Evolutionary conservation across 2,113 vertebrate species (phyloP).

Genomic region (Oxyruncus cristatus): DNA sequence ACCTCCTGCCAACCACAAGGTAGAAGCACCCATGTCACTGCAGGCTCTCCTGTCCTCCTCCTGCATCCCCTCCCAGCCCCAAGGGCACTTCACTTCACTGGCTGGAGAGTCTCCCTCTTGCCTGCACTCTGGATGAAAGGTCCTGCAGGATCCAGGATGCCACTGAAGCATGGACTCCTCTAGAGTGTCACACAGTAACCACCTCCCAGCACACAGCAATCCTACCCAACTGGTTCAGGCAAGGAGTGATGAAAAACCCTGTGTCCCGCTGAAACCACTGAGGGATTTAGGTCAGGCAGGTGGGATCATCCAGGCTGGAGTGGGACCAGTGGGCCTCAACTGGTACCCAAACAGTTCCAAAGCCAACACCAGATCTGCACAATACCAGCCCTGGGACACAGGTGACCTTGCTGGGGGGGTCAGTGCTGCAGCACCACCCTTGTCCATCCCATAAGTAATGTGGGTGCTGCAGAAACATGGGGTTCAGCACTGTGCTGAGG

Average conservation of each 20-base stretch:
- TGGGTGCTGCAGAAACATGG: neutral
- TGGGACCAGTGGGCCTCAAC: neutral
- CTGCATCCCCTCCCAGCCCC: fast-evolving
- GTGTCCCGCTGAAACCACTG: neutral
- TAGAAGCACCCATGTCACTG: neutral
- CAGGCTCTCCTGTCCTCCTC: neutral
- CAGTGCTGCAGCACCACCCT: neutral
- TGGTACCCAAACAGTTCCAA: neutral
- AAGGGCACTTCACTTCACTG: neutral
- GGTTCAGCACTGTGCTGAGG: neutral
- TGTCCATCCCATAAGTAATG: fast-evolving
- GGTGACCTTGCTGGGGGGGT: neutral
- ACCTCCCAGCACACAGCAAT: neutral
- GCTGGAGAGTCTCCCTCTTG: neutral
- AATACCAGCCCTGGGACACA: neutral
- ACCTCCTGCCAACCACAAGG: neutral
- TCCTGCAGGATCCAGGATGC: neutral
- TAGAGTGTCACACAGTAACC: neutral
- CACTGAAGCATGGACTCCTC: fast-evolving
- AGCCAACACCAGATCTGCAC: neutral
- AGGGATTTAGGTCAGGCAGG: neutral
- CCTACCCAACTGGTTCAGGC: neutral
- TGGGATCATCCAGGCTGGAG: neutral
- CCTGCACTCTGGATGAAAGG: neutral
- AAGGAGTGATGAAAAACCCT: neutral